A percentile compares a stretch with the other conserved stretches of the same genome.
These are phyloP conservation scores for Mizuhopecten yessoensis DNA, from an alignment of 1,140 invertebrate species.

Conservation along the genomic window DNA sequence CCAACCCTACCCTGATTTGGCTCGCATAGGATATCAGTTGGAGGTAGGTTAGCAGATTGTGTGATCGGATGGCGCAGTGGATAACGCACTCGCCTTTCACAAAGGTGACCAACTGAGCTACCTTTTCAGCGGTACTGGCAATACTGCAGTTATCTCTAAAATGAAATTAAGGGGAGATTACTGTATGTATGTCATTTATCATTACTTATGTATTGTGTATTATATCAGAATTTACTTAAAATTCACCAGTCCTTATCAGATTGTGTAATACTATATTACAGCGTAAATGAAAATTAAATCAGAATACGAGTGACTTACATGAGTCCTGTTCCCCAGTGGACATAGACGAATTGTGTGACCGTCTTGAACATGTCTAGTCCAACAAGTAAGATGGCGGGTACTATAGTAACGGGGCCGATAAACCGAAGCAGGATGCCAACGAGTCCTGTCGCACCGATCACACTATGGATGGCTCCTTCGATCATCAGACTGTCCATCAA, in stretches of 20 bases:
- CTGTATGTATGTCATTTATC: too few species aligned
- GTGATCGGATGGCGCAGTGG: too few species aligned
- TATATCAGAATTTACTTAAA: neutral
- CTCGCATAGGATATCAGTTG: too few species aligned
- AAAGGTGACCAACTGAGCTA: too few species aligned
- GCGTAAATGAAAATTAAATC: neutral
- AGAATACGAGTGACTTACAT: neutral
- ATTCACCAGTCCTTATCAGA: neutral
- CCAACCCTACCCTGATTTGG: too few species aligned
- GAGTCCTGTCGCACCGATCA: neutral
- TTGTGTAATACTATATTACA: too few species aligned
- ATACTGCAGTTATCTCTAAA: too few species aligned
- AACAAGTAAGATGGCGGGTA: neutral
- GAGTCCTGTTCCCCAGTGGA: neutral
- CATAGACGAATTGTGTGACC: neutral
- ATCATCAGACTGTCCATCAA: neutral
- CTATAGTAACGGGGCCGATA: neutral
- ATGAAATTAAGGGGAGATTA: too few species aligned
- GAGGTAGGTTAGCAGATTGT: too few species aligned
- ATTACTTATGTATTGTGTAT: neutral
- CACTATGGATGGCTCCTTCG: neutral
- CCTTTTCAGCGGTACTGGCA: too few species aligned
- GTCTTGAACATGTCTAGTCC: neutral
- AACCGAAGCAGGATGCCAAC: neutral
- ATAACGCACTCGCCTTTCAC: too few species aligned